Conservation (phyloP, 2,888 invertebrate species). For the Leptogaster cylindrica region DNA sequence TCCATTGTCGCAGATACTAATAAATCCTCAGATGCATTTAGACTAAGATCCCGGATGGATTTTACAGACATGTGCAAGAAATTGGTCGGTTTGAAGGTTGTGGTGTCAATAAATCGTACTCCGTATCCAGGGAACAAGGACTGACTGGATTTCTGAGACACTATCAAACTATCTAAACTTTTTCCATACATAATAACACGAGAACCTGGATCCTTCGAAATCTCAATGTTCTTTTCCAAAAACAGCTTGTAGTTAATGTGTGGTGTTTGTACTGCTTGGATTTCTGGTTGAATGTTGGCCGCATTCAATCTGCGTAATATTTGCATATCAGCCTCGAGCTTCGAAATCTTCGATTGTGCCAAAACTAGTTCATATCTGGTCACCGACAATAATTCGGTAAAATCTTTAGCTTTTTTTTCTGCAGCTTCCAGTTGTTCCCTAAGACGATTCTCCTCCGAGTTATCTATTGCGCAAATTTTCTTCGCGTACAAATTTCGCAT, state of each 20-base stretch:
- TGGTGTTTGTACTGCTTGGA: neutral
- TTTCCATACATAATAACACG: conserved; percentile 78
- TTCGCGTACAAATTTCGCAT: conserved; percentile 81
- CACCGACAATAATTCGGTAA: conserved; percentile 66
- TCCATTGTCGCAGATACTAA: conserved; percentile 83
- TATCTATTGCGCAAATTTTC: conserved; percentile 77
- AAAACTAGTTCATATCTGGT: conserved; percentile 60
- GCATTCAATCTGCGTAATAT: neutral
- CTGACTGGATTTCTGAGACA: conserved; percentile 77
- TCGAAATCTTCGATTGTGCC: conserved; percentile 53
- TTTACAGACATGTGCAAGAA: conserved; percentile 78
- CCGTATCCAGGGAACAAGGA: conserved; percentile 80
- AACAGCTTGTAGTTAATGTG: conserved; percentile 57
- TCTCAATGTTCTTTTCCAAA: conserved; percentile 71
- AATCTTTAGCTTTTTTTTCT: conserved; percentile 66
- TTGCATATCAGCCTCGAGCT: conserved; percentile 39
- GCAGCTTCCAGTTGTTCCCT: conserved; percentile 68
- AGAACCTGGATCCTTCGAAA: conserved; percentile 75
- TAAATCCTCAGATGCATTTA: conserved; percentile 72
- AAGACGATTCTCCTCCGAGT: conserved; percentile 73
- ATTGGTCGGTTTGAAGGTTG: conserved; percentile 69
- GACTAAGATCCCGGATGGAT: conserved; percentile 79
- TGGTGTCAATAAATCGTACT: conserved; percentile 73
- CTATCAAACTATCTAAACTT: conserved; percentile 70
- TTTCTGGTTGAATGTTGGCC: neutral